A percentile compares a stretch with the other conserved stretches of the same genome.
Conservation (phyloP, 2,113 vertebrate species). For the Sylvietta virens region DNA sequence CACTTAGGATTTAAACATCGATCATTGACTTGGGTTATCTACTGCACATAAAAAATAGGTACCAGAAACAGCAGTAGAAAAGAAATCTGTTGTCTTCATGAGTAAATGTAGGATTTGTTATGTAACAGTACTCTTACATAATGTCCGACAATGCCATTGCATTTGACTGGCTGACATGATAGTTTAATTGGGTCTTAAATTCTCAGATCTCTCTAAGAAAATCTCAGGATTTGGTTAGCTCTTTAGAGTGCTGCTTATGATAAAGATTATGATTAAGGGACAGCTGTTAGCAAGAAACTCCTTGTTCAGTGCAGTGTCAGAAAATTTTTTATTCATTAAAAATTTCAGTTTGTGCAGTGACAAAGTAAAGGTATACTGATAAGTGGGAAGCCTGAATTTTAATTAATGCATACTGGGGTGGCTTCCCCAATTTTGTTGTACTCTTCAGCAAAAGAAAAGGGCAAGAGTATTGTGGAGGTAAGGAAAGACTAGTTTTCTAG, state of each 20-base stretch:
- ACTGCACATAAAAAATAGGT: neutral
- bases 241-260: neutral
- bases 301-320: neutral
- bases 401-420: neutral
- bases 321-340: neutral
- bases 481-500: neutral
- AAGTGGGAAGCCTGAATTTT: neutral
- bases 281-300: neutral
- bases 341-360: neutral
- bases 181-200: neutral
- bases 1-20: neutral
- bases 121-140: neutral
- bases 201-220: conserved; percentile 35
- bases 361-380: neutral
- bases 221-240: neutral
- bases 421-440: neutral
- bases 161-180: neutral
- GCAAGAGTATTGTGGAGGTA: neutral
- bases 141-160: neutral
- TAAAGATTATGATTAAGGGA: neutral
- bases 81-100: neutral
- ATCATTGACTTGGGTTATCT: neutral
- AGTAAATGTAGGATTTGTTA: neutral
- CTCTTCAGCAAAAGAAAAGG: neutral
- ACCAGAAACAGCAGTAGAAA: neutral